Evolutionary conservation across 2,797 vertebrate genomes (phyloP).

Genomic region (Hybognathus amarus): DNA sequence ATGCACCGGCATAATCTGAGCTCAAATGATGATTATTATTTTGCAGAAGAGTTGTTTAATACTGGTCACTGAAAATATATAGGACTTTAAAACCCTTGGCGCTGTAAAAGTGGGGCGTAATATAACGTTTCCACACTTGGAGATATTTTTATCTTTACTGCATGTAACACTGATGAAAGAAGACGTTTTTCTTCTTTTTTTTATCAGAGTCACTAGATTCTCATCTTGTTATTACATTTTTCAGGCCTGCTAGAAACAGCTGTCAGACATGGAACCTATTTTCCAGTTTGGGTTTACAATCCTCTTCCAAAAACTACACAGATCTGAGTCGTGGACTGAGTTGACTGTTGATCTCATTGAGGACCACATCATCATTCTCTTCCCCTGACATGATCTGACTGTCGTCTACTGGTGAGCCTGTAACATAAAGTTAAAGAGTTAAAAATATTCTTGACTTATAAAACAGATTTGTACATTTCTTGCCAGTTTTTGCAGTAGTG

Average conservation of each 20-base stretch:
- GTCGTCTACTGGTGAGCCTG: slow-evolving; percentile 68
- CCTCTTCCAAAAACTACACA: not conserved
- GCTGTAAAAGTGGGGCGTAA: not conserved
- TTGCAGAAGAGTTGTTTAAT: slow-evolving; percentile 20
- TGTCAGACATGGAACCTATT: not conserved
- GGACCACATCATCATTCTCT: slow-evolving; percentile 65
- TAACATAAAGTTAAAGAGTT: not conserved
- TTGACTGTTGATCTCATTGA: slow-evolving; percentile 69
- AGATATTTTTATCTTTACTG: not conserved
- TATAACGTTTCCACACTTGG: not conserved
- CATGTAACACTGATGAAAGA: no score
- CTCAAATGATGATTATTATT: not conserved
- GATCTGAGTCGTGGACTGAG: slow-evolving; percentile 23
- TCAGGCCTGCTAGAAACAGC: not conserved
- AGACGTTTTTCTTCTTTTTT: no score
- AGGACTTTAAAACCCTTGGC: slow-evolving; percentile 4
- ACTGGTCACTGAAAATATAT: slow-evolving; percentile 38
- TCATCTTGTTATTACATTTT: not conserved
- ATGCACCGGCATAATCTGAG: not conserved
- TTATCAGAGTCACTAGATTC: not conserved
- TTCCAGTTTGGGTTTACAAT: not conserved
- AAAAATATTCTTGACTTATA: not conserved
- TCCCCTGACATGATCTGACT: slow-evolving; percentile 61
- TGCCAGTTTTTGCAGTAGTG: not conserved
- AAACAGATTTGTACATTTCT: not conserved